Evolutionary conservation across 1,140 invertebrate genomes (phyloP).

Genomic region (Watersipora subatra): DNA sequence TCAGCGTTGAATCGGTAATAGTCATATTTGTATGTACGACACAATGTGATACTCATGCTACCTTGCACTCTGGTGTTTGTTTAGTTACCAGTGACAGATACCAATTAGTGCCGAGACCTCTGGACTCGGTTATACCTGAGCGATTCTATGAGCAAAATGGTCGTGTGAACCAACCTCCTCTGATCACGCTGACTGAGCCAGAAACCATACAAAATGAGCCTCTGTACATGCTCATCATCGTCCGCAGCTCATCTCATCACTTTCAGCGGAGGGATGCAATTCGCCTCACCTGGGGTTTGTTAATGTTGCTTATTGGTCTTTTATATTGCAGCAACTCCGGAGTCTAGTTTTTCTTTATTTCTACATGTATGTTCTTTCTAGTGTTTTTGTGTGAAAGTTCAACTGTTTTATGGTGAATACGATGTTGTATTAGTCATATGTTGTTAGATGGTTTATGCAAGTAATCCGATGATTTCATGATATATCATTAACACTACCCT

Average conservation of each 20-base stretch:
- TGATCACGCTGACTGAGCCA: not conserved
- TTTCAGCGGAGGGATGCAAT: constrained; percentile 2
- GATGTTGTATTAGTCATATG: no score
- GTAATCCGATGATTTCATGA: no score
- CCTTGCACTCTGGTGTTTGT: no score
- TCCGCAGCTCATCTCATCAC: not conserved
- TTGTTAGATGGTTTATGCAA: no score
- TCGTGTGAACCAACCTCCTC: not conserved
- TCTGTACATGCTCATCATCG: not conserved
- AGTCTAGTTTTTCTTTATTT: not conserved
- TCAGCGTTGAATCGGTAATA: no score
- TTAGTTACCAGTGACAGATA: no score
- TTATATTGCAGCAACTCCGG: not conserved
- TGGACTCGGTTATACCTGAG: not conserved
- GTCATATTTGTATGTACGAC: no score
- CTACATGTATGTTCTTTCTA: no score
- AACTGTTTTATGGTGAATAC: no score
- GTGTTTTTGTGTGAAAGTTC: no score
- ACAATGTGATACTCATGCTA: no score
- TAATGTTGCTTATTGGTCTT: not conserved
- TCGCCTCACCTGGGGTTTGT: not conserved
- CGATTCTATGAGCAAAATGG: not conserved
- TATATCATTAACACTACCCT: no score
- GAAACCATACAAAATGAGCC: not conserved
- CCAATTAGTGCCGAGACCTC: not conserved